Percentiles rank a stretch among this genome's conserved stretches.
Evolutionary conservation across 2,113 vertebrate species (phyloP).

Genomic region (Gymnogyps californianus): DNA sequence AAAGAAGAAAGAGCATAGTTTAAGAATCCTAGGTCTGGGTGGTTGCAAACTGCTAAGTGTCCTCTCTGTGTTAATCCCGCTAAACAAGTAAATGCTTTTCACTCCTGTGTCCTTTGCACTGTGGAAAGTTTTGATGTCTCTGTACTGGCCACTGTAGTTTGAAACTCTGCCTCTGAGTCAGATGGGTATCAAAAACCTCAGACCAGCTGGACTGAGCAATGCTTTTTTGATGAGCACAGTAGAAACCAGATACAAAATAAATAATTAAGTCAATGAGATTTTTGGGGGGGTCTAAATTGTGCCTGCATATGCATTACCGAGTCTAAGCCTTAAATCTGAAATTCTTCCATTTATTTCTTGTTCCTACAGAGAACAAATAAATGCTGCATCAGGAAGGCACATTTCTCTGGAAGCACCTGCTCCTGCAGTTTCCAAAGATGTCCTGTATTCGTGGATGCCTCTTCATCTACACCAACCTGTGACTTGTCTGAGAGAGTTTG

Average conservation of each 20-base stretch:
- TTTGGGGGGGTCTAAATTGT: background rate
- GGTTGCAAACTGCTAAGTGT: background rate
- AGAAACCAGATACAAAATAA: constrained; percentile 7
- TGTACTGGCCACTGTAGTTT: background rate
- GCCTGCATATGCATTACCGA: background rate
- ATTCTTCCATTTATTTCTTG: background rate
- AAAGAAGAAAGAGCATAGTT: background rate
- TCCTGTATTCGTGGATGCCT: background rate
- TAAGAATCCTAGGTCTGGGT: background rate
- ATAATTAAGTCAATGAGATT: background rate
- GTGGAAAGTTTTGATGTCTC: background rate
- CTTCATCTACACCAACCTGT: background rate
- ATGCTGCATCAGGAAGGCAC: background rate
- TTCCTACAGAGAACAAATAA: background rate
- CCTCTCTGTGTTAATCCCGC: background rate
- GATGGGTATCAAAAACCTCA: background rate
- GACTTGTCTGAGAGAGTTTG: background rate
- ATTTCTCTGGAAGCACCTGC: background rate
- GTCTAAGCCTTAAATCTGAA: background rate
- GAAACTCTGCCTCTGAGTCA: constrained; percentile 1
- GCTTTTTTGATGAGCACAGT: background rate
- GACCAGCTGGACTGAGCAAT: background rate
- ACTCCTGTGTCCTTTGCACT: background rate
- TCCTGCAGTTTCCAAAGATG: background rate
- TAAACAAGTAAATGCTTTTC: background rate